These are phyloP conservation scores for Bombus huntii DNA, from an alignment of 1,140 invertebrate species.

Conservation along the genomic window DNA sequence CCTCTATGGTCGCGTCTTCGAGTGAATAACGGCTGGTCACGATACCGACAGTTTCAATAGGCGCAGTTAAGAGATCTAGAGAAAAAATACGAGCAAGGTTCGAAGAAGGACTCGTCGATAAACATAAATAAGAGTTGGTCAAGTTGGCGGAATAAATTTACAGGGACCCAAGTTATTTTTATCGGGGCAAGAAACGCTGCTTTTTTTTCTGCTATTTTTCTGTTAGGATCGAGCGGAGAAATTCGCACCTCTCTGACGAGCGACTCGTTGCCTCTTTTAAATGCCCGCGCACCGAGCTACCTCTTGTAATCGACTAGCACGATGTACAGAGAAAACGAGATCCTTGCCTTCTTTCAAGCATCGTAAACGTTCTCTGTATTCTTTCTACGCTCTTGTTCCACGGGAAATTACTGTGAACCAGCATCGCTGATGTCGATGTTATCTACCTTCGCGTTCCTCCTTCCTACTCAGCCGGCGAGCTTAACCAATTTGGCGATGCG, in stretches of 20 bases:
- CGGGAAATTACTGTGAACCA: neutral
- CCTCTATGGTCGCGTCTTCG: neutral
- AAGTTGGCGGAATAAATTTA: constrained; percentile 41
- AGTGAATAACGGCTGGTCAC: constrained; percentile 40
- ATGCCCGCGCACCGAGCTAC: neutral
- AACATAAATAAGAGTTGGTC: constrained; percentile 36
- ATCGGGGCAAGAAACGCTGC: neutral
- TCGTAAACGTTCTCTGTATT: constrained; percentile 23
- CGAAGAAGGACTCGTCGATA: constrained; percentile 15
- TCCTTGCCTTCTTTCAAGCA: neutral
- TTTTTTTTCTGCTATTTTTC: neutral
- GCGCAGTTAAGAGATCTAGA: constrained; percentile 1
- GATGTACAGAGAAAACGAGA: constrained; percentile 3
- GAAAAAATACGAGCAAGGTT: constrained; percentile 28
- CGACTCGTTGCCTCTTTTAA: constrained; percentile 21
- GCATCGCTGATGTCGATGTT: neutral
- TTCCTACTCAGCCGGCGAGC: neutral
- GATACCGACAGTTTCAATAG: constrained; percentile 28
- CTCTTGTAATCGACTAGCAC: constrained; percentile 21
- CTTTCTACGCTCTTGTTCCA: neutral
- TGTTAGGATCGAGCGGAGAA: neutral
- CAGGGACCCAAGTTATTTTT: constrained; percentile 32
- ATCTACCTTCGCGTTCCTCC: neutral
- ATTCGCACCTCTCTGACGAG: constrained; percentile 1
- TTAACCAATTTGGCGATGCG: neutral